Percentiles rank a stretch among this genome's conserved stretches.
Evolutionary conservation across 2,113 vertebrate species (phyloP).

Genomic region (Scatophagus argus): DNA sequence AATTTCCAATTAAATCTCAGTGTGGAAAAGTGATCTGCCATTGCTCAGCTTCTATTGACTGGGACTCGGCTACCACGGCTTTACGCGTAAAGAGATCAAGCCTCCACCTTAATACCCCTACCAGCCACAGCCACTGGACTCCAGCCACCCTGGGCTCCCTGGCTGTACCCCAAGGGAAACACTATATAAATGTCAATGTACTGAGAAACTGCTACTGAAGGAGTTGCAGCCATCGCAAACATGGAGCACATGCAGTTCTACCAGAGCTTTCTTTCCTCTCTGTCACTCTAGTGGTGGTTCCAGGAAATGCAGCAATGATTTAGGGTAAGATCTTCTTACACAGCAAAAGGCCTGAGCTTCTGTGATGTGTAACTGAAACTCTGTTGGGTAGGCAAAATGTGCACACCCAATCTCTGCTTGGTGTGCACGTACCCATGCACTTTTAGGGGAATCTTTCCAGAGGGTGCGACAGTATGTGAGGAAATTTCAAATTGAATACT

Average conservation of each 20-base stretch:
- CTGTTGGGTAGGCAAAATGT: constrained; percentile 45
- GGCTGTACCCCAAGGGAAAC: constrained; percentile 72
- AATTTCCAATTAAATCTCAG: constrained; percentile 80
- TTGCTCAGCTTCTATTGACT: constrained; percentile 72
- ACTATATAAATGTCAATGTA: constrained; percentile 70
- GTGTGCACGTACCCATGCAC: constrained; percentile 13
- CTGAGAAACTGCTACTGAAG: constrained; percentile 42
- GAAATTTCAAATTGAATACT: constrained; percentile 14
- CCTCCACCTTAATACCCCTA: constrained; percentile 34
- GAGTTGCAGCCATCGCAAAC: constrained; percentile 42
- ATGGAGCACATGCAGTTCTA: constrained; percentile 9
- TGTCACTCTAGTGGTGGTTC: constrained; percentile 61
- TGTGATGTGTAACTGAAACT: constrained; percentile 59
- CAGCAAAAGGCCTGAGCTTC: constrained; percentile 39
- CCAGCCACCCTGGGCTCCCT: constrained; percentile 48
- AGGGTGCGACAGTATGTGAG: constrained; percentile 8
- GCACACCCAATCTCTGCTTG: constrained; percentile 28
- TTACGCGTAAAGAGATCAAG: constrained; percentile 56
- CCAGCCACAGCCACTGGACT: constrained; percentile 29
- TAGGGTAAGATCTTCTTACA: constrained; percentile 54
- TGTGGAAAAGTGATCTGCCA: constrained; percentile 79
- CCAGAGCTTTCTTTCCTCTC: constrained; percentile 12
- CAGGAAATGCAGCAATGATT: constrained; percentile 59
- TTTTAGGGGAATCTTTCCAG: constrained; percentile 33
- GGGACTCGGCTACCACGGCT: constrained; percentile 37